These are phyloP conservation scores for Chaetogeoica ovagalla DNA, from an alignment of 2,888 invertebrate genomes.

Conservation along the genomic window DNA sequence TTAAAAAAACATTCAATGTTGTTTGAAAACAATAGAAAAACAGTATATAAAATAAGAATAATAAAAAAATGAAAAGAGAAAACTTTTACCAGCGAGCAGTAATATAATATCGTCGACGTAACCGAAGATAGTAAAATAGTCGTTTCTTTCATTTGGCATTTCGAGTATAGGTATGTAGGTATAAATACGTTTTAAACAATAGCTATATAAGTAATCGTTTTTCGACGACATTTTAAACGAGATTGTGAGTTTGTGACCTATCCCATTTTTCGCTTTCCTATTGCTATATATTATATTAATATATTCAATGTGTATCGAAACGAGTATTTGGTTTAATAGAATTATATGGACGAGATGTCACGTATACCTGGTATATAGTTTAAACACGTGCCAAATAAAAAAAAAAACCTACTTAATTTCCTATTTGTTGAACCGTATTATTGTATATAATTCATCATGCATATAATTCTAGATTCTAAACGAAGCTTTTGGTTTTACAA, in stretches of 20 bases:
- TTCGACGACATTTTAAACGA: conserved; percentile 36
- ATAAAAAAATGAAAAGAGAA: neutral
- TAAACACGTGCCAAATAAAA: conserved; percentile 18
- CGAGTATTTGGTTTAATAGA: conserved; percentile 18
- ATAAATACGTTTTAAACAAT: conserved; percentile 27
- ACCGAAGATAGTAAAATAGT: conserved; percentile 4
- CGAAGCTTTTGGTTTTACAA: no score
- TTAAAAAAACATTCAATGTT: no score
- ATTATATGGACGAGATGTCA: conserved; percentile 37
- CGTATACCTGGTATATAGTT: conserved; percentile 12
- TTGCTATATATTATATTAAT: neutral
- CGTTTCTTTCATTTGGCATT: conserved; percentile 15
- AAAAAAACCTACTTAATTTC: conserved; percentile 20
- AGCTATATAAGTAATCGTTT: conserved; percentile 24
- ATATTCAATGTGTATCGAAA: conserved; percentile 15
- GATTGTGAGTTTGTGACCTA: conserved; percentile 35
- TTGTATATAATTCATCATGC: neutral
- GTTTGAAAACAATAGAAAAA: no score
- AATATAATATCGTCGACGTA: neutral
- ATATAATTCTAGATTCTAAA: neutral
- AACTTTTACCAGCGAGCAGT: no score
- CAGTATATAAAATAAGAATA: no score
- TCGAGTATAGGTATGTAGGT: neutral
- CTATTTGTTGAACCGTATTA: neutral
- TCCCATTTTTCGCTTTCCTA: conserved; percentile 27